phyloP scores from a whole-genome alignment of 2,113 vertebrate species.

The Spea multiplicata region DNA sequence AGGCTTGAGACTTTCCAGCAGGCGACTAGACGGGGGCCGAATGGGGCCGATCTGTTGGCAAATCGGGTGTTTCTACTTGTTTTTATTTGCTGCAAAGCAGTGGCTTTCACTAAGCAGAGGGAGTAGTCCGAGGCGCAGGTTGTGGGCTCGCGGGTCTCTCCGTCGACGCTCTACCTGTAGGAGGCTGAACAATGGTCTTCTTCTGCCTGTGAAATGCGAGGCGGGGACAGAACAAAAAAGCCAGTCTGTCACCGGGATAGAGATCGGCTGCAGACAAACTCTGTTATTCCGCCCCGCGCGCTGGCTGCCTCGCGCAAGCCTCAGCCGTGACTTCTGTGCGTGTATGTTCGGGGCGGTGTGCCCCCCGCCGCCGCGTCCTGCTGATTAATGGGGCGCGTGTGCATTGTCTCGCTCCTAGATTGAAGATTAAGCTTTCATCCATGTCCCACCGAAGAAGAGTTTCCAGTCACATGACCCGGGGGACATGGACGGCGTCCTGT shows the following conservation, averaged over 20 bases:
- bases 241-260: slow-evolving; percentile 4
- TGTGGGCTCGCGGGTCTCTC: neutral
- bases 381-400: neutral
- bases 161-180: slow-evolving; percentile 27
- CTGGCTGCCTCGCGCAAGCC: neutral
- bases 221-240: neutral
- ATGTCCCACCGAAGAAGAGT: slow-evolving; percentile 53
- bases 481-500: slow-evolving; percentile 97
- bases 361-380: neutral
- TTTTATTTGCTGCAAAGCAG: neutral
- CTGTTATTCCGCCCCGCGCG: neutral
- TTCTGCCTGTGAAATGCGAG: slow-evolving; percentile 11
- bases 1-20: neutral
- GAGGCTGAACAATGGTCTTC: slow-evolving; percentile 31
- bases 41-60: neutral
- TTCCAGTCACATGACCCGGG: slow-evolving; percentile 84
- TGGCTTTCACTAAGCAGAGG: neutral
- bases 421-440: slow-evolving; percentile 50
- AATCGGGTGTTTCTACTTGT: neutral
- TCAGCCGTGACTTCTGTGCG: neutral
- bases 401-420: slow-evolving; percentile 40
- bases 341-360: slow-evolving; percentile 4
- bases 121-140: neutral
- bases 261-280: slow-evolving; percentile 22
- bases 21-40: neutral